Evolutionary conservation across 2,113 vertebrate genomes (phyloP).

Genomic region (Neoarius graeffei): DNA sequence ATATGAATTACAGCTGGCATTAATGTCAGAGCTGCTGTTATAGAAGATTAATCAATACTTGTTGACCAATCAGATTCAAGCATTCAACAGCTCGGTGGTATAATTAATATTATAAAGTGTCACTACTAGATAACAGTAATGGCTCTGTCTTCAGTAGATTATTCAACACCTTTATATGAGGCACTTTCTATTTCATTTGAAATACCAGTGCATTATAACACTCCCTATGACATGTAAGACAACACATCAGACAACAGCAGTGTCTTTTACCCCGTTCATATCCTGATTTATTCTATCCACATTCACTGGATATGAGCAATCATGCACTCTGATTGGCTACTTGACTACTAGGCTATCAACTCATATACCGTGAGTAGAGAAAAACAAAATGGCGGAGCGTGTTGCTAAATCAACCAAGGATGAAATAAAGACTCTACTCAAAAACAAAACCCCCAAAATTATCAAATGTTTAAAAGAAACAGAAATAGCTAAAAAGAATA

Average conservation of each 20-base stretch:
- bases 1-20: neutral
- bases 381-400: too few species aligned
- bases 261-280: neutral
- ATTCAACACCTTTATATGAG: slow-evolving; percentile 27
- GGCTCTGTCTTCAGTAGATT: slow-evolving; percentile 9
- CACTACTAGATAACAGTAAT: neutral
- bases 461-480: too few species aligned
- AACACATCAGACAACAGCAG: neutral
- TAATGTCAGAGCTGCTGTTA: neutral
- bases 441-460: too few species aligned
- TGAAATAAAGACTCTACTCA: too few species aligned
- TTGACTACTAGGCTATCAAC: too few species aligned
- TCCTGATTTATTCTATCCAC: neutral
- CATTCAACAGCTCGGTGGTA: neutral
- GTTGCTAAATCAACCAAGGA: too few species aligned
- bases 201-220: neutral
- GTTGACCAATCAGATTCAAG: neutral
- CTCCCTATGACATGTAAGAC: neutral
- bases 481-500: too few species aligned
- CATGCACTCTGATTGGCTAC: too few species aligned
- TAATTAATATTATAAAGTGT: neutral
- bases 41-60: neutral
- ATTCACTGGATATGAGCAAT: too few species aligned
- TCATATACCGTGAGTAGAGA: too few species aligned
- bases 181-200: slow-evolving; percentile 2